phyloP scores from a whole-genome alignment of 2,113 vertebrate species.

The Macaca fascicularis region DNA sequence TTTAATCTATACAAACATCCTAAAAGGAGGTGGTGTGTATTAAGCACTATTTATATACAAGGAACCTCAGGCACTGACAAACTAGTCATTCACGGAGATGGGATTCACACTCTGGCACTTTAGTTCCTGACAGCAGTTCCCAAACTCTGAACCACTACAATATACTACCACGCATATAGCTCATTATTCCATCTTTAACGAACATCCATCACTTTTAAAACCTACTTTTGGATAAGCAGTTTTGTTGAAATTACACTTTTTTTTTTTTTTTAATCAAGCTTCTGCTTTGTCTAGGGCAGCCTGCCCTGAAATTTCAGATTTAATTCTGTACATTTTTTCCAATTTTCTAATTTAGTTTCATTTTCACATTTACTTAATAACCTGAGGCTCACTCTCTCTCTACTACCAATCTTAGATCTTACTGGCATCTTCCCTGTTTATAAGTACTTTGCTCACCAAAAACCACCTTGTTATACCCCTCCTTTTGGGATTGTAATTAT shows the following conservation, averaged over 20 bases:
- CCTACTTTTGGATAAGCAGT: not conserved
- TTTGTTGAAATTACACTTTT: conserved; percentile 40
- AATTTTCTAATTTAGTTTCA: conserved; percentile 47
- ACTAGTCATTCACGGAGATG: not conserved
- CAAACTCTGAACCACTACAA: not conserved
- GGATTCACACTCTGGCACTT: not conserved
- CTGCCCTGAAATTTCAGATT: conserved; percentile 37
- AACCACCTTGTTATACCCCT: not conserved
- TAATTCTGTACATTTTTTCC: not conserved
- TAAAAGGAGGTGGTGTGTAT: not conserved
- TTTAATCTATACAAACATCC: not conserved
- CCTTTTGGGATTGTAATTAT: not conserved
- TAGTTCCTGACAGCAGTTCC: not conserved
- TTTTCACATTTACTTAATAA: conserved; percentile 61
- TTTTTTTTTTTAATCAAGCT: not conserved
- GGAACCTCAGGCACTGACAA: not conserved
- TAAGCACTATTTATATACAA: not conserved
- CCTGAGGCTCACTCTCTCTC: not conserved
- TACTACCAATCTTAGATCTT: not conserved
- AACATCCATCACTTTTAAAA: not conserved
- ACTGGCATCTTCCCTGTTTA: not conserved
- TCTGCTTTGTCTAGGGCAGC: conserved; percentile 31
- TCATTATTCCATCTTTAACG: not conserved
- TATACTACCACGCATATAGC: not conserved
- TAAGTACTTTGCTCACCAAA: not conserved